Evolutionary conservation across 2,113 vertebrate genomes (phyloP), one percentile per base, ranked within the genome.

Genomic region (Trachemys scripta): DNA sequence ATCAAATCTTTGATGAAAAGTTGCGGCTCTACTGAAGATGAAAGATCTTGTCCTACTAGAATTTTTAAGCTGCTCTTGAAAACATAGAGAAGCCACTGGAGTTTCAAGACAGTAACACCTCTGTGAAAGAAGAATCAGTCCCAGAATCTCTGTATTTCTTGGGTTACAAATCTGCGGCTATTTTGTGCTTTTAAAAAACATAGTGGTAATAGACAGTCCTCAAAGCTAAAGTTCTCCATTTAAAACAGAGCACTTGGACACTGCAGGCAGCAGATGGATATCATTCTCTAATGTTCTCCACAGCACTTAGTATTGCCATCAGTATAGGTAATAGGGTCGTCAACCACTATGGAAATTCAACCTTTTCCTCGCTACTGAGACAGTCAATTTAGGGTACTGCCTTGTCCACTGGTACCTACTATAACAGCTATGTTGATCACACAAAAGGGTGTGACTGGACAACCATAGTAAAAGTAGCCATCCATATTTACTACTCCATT

Each of bases 241-340:
- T 81, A 90, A n/a, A 82, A 59, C 45, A 12, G n/a, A 54, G 82
- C 17, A 25, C 17, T 89, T 20, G 38, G 49, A 56, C 17, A 6
- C 38, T 29, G 10, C 78, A 91, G 65, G 25, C 45, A 87, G 47
- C 29, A n/a, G 62, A 29, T 84, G n/a, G 16, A 89, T 14, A 31
- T 82, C 59, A 22, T 84, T 89, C 83, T 10, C 19, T 27, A 47
- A 11, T 0, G 2, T 50, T 87, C 45, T 35, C 78, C 69, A 16
- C 29, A 22, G 42, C 56, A 79, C 22, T 50, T 35, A 62, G 45
- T 53, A 54, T 31, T 25, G 10, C 47, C 50, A 7, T 35, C 25
- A n/a, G 8, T n/a, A 31, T n/a, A 49, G 51, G 19, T 56, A 80
- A 8, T 10, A 47, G 3, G 0, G 2, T 24, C 1, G 11, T 12